Percentiles rank a stretch among this genome's conserved stretches.
Conservation (phyloP, 2,113 vertebrate genomes). For the Thalassarche chlororhynchos region DNA sequence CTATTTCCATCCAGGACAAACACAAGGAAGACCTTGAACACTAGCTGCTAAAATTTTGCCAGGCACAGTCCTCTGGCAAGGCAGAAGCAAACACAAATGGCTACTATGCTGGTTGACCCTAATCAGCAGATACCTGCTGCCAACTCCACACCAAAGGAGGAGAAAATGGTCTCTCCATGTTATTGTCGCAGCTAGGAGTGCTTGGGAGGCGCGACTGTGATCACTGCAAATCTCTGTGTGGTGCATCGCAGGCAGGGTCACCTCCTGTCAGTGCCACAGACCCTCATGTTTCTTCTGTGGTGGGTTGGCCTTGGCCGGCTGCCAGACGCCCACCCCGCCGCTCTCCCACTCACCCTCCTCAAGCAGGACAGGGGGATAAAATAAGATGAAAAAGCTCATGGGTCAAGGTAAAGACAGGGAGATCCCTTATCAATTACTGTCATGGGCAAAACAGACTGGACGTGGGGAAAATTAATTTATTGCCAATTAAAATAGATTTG, state of each 20-base stretch:
- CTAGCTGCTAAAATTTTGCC: constrained; percentile 22
- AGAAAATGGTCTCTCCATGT: neutral
- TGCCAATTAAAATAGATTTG: neutral
- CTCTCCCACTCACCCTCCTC: neutral
- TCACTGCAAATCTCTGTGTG: neutral
- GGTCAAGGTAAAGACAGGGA: neutral
- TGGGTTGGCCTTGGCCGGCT: neutral
- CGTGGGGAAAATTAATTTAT: neutral
- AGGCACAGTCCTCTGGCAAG: neutral
- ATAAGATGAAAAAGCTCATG: neutral
- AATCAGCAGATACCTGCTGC: constrained; percentile 49
- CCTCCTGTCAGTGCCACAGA: neutral
- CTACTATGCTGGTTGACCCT: neutral
- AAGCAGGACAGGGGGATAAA: neutral
- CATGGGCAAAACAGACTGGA: neutral
- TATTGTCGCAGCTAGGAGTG: neutral
- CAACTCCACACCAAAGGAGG: constrained; percentile 1
- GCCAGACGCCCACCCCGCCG: neutral
- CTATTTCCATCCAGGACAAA: neutral
- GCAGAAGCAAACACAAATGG: constrained; percentile 45
- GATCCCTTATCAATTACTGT: neutral
- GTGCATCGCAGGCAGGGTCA: neutral
- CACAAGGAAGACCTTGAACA: neutral
- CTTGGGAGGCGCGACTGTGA: accelerated
- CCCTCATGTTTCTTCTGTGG: neutral